Conservation (phyloP, 2,797 vertebrate genomes). For the Clarias laeviceps region DNA sequence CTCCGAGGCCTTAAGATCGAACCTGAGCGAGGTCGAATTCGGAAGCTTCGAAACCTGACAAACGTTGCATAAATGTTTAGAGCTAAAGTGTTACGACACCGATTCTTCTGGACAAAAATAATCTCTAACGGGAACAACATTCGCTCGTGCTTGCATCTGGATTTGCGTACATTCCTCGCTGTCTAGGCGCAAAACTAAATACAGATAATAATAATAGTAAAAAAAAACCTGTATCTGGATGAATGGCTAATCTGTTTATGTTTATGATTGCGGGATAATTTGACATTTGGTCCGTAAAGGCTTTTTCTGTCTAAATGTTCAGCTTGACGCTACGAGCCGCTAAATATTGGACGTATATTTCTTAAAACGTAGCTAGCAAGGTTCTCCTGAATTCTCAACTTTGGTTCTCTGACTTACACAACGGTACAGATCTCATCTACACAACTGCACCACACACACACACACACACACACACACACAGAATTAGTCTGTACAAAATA, state of each 20-base stretch:
- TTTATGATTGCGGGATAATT: neutral
- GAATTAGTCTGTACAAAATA: neutral
- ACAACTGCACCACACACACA: slow-evolving; percentile 61
- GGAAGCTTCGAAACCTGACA: slow-evolving; percentile 62
- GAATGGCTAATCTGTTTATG: neutral
- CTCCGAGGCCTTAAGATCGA: slow-evolving; percentile 70
- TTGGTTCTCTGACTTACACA: slow-evolving; percentile 27
- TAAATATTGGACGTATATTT: neutral
- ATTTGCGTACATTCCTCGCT: slow-evolving; percentile 74
- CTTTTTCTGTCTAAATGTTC: neutral
- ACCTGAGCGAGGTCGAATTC: slow-evolving; percentile 60
- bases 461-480: slow-evolving; percentile 43
- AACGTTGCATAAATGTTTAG: slow-evolving; percentile 71
- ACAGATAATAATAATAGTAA: neutral
- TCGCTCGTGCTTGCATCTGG: slow-evolving; percentile 49
- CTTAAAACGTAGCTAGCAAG: neutral
- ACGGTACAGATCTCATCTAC: slow-evolving; percentile 55
- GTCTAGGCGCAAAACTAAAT: slow-evolving; percentile 62
- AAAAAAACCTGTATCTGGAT: neutral
- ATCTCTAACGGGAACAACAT: slow-evolving; percentile 49
- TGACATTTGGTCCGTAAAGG: neutral
- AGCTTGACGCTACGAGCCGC: neutral
- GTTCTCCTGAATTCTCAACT: slow-evolving; percentile 20
- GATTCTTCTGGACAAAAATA: slow-evolving; percentile 45
- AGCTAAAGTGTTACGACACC: slow-evolving; percentile 49